Evolutionary conservation across 2,888 invertebrate genomes (phyloP), one percentile per base, ranked within the genome.

Genomic region (Synergus laeviventris): DNA sequence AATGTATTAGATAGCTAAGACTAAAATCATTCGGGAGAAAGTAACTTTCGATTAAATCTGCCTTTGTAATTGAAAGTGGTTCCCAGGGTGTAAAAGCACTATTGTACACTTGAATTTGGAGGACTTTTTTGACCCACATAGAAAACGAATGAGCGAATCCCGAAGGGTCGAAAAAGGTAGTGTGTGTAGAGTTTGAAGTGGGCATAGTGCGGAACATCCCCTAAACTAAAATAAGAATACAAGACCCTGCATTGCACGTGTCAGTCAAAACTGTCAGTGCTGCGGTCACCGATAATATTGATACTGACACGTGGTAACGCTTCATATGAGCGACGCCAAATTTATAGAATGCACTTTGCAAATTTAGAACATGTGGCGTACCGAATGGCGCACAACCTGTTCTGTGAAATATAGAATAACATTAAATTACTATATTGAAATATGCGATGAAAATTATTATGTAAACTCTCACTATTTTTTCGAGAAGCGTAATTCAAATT

Each of bases 351-450:
- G 77, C 82, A 78, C 81, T 84, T 81, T 81, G 79, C 80, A 74
- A 79, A 80, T 79, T 62, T 78, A 75, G 78, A 81, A 82, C 84
- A 84, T 83, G 84, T 83, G 84, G 79, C 39, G 21, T 70, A 70
- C 79, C 81, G 81, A 76, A 80, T 82, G 84, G 76, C 76, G 77
- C 81, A 75, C 54, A 73, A 73, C 61, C 64, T 54, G 73, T 36
- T 62, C 24, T 38, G 18, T 24, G 36, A 16, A 36, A 9, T 16
- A 9, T 16, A 62, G 21, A 60, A 74, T 12, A 74, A 45, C 18
- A 74, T 61, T 61, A 1, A 59, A 59, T 24, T 59, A 24, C 12
- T 21, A 14, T 14, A 21, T 21, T 12, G 59, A 21, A 59, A 24
- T 24, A 11, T 59, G 24, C 1, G 24, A 24, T 24, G 21, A 54